Evolutionary conservation across 1,140 invertebrate species (phyloP).

Genomic region (Cotesia glomerata): DNA sequence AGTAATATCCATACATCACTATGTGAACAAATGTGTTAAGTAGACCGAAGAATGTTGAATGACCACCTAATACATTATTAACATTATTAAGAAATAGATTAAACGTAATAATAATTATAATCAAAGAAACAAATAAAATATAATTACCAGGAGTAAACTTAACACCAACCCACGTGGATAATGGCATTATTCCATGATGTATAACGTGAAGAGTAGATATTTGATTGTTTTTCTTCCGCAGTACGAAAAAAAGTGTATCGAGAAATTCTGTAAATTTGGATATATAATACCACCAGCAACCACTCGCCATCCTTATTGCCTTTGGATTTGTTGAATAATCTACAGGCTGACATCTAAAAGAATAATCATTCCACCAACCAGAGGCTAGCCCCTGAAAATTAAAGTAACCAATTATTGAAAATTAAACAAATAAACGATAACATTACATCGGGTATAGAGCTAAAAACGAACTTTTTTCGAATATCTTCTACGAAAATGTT

Average conservation of each 20-base stretch:
- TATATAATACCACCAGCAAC: constrained; percentile 87
- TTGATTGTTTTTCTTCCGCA: constrained; percentile 85
- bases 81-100: background rate
- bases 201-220: constrained; percentile 88
- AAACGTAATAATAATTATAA: background rate
- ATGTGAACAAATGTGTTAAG: constrained; percentile 90
- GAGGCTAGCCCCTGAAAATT: constrained; percentile 66
- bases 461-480: too few relatives aligned
- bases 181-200: constrained; percentile 91
- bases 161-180: constrained; percentile 91
- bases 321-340: constrained; percentile 79
- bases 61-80: constrained; percentile 65
- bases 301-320: constrained; percentile 80
- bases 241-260: constrained; percentile 87
- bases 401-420: constrained; percentile 36
- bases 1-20: constrained; percentile 91
- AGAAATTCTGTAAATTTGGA: constrained; percentile 88
- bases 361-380: constrained; percentile 80
- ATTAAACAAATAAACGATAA: too few relatives aligned
- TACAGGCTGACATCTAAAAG: constrained; percentile 88
- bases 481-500: too few relatives aligned
- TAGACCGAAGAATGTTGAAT: constrained; percentile 81
- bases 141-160: constrained; percentile 83
- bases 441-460: too few relatives aligned
- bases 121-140: background rate